These are phyloP conservation scores for Seriola dumerili DNA, from an alignment of 2,113 vertebrate species.

Conservation along the genomic window DNA sequence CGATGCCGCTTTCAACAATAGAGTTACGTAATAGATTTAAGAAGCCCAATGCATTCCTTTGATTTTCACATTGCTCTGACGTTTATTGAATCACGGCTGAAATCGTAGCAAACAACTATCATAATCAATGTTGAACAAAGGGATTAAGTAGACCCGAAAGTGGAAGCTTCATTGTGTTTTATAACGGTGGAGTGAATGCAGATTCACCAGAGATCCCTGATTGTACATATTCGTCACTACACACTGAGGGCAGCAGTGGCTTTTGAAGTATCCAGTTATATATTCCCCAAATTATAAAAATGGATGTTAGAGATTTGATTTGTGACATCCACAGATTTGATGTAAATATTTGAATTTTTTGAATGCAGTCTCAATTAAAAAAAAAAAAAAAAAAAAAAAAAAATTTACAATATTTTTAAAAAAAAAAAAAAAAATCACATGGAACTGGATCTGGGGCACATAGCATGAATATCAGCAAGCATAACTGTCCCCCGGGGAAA, in stretches of 20 bases:
- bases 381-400: neutral
- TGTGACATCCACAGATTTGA: neutral
- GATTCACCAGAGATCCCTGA: neutral
- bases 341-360: neutral
- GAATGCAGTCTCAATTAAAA: neutral
- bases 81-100: neutral
- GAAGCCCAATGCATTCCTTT: slow-evolving; percentile 9
- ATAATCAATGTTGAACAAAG: neutral
- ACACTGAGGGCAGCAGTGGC: neutral
- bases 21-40: slow-evolving; percentile 50
- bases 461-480: neutral
- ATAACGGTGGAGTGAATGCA: neutral
- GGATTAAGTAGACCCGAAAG: neutral
- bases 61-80: neutral
- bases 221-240: neutral
- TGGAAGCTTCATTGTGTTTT: slow-evolving; percentile 6
- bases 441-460: neutral
- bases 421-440: neutral
- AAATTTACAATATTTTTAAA: too few relatives aligned
- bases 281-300: neutral
- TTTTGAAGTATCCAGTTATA: neutral
- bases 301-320: neutral
- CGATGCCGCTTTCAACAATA: slow-evolving; percentile 22
- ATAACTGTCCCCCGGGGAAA: neutral
- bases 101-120: neutral